A percentile compares a stretch with the other conserved stretches of the same genome.
phyloP scores from a whole-genome alignment of 1,140 invertebrate genomes.

The Ostrea denselamellosa region DNA sequence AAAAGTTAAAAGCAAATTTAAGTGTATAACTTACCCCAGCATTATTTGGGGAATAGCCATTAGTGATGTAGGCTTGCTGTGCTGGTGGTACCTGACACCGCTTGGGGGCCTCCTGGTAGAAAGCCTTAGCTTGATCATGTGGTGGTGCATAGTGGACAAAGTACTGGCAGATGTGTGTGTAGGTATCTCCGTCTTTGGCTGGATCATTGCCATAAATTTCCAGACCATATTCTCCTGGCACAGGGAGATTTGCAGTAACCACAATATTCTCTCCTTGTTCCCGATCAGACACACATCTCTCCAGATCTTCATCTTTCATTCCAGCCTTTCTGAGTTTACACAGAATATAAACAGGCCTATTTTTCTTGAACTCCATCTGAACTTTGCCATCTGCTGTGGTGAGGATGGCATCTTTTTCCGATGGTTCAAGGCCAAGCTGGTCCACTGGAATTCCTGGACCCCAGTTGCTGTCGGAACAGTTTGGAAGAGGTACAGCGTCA shows the following conservation, averaged over 20 bases:
- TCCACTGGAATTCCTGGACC: conserved; percentile 76
- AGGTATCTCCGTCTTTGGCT: conserved; percentile 77
- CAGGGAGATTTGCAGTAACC: conserved; percentile 70
- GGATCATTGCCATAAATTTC: conserved; percentile 79
- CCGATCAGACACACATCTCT: conserved; percentile 70
- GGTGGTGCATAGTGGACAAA: conserved; percentile 75
- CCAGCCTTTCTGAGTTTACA: conserved; percentile 72
- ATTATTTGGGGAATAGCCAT: conserved; percentile 63
- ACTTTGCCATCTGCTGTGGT: conserved; percentile 67
- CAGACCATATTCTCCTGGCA: conserved; percentile 77
- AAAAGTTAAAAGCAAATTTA: background rate
- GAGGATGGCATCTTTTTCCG: conserved; percentile 69
- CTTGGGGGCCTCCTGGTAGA: conserved; percentile 73
- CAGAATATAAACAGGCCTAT: conserved; percentile 69
- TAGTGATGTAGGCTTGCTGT: conserved; percentile 54
- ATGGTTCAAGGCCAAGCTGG: conserved; percentile 75
- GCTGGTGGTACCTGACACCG: conserved; percentile 51
- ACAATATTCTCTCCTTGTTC: conserved; percentile 68
- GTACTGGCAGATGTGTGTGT: conserved; percentile 78
- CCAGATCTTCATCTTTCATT: conserved; percentile 72
- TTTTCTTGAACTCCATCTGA: conserved; percentile 66
- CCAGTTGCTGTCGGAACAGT: conserved; percentile 79
- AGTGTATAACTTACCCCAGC: conserved; percentile 59
- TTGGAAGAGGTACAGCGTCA: conserved; percentile 74
- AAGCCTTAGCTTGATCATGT: conserved; percentile 69